A percentile compares a stretch with the other conserved stretches of the same genome.
Conservation (phyloP, 2,797 vertebrate species). For the Pipistrellus nathusii region DNA sequence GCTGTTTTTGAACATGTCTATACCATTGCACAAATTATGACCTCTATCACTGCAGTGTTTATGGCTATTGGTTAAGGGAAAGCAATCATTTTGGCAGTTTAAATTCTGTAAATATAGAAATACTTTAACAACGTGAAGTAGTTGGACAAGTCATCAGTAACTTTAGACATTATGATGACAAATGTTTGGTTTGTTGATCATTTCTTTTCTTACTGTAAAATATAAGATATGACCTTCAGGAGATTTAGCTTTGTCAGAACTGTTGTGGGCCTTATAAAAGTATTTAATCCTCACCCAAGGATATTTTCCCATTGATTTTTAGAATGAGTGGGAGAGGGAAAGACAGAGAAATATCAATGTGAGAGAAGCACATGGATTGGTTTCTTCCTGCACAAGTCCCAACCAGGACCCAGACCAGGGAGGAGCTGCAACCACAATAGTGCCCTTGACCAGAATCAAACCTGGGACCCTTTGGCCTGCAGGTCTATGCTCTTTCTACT, state of each 20-base stretch:
- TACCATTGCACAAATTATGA: neutral
- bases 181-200: constrained; percentile 19
- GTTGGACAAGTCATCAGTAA: neutral
- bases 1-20: neutral
- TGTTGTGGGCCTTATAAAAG: neutral
- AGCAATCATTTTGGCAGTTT: neutral
- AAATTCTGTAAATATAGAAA: constrained; percentile 46
- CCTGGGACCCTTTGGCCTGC: too few relatives aligned
- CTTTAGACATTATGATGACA: constrained; percentile 20
- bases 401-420: too few relatives aligned
- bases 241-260: neutral
- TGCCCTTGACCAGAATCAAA: too few relatives aligned
- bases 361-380: too few relatives aligned
- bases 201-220: constrained; percentile 48
- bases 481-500: too few relatives aligned
- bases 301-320: too few relatives aligned
- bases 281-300: too few relatives aligned
- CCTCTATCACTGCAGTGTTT: neutral
- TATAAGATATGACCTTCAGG: neutral
- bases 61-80: constrained; percentile 10
- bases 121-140: constrained; percentile 3
- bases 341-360: too few relatives aligned
- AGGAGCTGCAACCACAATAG: too few relatives aligned
- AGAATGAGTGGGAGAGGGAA: too few relatives aligned
- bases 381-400: too few relatives aligned